Conservation (phyloP, 2,113 vertebrate species). For the Paratilapia polleni region DNA sequence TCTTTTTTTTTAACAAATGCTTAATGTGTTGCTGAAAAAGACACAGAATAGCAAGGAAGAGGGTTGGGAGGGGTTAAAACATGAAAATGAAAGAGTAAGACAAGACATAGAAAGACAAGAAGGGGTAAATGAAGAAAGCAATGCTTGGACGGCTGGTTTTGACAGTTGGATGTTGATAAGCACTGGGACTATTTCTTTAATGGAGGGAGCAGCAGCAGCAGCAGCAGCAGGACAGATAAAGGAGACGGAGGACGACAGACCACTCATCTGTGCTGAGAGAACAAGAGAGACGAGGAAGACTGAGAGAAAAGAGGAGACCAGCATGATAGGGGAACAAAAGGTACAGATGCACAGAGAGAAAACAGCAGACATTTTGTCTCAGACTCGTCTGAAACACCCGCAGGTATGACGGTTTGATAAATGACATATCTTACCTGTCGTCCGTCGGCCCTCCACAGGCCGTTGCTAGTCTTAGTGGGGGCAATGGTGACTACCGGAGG, state of each 20-base stretch:
- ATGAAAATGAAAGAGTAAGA: constrained; percentile 47
- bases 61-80: constrained; percentile 7
- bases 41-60: constrained; percentile 26
- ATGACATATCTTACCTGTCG: constrained; percentile 83
- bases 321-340: constrained; percentile 13
- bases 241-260: constrained; percentile 26
- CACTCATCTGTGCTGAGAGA: constrained; percentile 32
- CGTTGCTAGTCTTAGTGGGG: constrained; percentile 93
- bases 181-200: constrained; percentile 57
- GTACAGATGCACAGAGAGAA: constrained; percentile 1
- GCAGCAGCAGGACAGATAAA: constrained; percentile 20
- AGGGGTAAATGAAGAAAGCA: constrained; percentile 1
- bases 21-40: constrained; percentile 65
- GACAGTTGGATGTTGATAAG: constrained; percentile 65
- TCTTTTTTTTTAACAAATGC: constrained; percentile 34
- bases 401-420: not conserved
- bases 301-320: not conserved
- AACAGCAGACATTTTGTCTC: constrained; percentile 31
- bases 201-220: constrained; percentile 36
- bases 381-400: constrained; percentile 20
- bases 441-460: constrained; percentile 91
- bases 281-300: not conserved
- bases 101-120: constrained; percentile 35
- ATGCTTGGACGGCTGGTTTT: constrained; percentile 41
- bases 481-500: constrained; percentile 95